Percentiles rank a stretch among this genome's conserved stretches.
phyloP scores from a whole-genome alignment of 2,113 vertebrate species.

The Phasianus colchicus region DNA sequence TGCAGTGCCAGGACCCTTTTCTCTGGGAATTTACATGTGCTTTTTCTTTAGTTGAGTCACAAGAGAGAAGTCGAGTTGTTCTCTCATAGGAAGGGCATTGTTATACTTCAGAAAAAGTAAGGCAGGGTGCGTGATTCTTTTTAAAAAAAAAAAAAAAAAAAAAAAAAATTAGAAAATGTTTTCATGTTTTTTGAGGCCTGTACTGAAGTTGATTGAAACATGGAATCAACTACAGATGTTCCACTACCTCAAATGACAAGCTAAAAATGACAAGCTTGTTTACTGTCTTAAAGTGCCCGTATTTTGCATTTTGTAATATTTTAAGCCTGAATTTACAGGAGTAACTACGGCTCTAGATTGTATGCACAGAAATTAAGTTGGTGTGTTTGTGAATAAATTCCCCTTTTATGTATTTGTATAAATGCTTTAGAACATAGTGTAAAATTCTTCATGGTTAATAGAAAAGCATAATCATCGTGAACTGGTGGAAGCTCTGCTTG shows the following conservation, averaged over 20 bases:
- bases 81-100: not conserved
- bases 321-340: not conserved
- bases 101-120: not conserved
- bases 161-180: not conserved
- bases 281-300: not conserved
- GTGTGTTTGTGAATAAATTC: not conserved
- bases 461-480: not conserved
- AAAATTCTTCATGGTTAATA: not conserved
- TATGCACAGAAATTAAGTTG: not conserved
- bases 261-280: not conserved
- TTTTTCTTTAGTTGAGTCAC: not conserved
- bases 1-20: not conserved
- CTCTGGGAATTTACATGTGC: not conserved
- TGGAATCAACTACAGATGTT: not conserved
- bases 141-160: not conserved
- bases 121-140: not conserved
- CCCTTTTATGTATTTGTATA: not conserved
- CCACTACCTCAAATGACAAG: not conserved
- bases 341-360: not conserved
- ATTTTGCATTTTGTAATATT: not conserved
- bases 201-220: not conserved
- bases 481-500: not conserved
- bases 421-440: not conserved
- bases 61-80: not conserved
- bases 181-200: not conserved